Percentiles rank a stretch among this genome's conserved stretches.
phyloP scores from a whole-genome alignment of 2,888 invertebrate genomes.

The Argynnis bischoffii region DNA sequence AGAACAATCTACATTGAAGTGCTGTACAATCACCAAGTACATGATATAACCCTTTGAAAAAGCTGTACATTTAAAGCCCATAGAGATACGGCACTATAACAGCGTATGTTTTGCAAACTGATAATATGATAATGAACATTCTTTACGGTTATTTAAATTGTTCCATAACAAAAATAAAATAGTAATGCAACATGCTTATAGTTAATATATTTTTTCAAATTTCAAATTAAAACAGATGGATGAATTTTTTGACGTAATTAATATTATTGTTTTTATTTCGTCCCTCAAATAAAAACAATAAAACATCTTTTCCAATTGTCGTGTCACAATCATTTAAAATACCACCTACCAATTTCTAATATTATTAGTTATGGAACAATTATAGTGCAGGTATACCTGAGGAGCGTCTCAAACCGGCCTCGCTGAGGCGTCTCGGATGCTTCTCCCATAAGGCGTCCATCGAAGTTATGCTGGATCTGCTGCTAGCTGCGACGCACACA shows the following conservation, averaged over 20 bases:
- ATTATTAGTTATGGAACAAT: conserved; percentile 25
- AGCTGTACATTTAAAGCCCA: conserved; percentile 42
- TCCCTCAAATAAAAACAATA: too few species aligned
- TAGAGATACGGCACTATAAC: conserved; percentile 37
- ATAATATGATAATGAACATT: conserved; percentile 44
- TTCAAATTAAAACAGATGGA: too few species aligned
- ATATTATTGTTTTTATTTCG: too few species aligned
- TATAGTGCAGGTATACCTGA: conserved; percentile 73
- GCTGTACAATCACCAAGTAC: conserved; percentile 48
- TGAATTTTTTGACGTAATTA: too few species aligned
- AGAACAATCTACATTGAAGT: conserved; percentile 55
- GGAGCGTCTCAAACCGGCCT: conserved; percentile 88
- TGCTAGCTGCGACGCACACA: conserved; percentile 78
- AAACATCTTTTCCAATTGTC: too few species aligned
- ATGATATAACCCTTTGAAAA: conserved; percentile 39
- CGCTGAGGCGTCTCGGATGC: conserved; percentile 87
- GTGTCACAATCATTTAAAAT: too few species aligned
- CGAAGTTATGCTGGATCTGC: conserved; percentile 83
- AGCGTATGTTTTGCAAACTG: conserved; percentile 45
- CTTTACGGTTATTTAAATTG: conserved; percentile 40
- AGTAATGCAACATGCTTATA: conserved; percentile 19
- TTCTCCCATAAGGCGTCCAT: conserved; percentile 89
- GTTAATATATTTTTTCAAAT: too few species aligned
- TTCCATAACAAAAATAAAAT: conserved; percentile 43
- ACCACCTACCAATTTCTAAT: background rate